Base-by-base conservation (phyloP, 2,113 vertebrate species). In the Chloropsis hardwickii region DNA sequence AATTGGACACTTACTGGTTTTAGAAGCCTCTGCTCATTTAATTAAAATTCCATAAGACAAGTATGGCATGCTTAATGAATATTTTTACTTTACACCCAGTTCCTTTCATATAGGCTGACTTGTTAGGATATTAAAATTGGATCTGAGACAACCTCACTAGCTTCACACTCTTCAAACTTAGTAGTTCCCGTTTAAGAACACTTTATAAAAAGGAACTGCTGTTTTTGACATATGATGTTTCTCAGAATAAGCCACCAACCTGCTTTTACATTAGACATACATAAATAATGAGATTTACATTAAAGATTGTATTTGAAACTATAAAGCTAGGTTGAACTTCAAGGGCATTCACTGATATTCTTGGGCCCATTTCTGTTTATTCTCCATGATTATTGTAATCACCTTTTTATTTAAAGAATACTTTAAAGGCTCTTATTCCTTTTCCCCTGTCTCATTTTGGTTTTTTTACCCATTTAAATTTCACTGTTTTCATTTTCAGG, bases 51-150 rank as follows among this genome's bases (percentile, higher is more conserved):
- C 74, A 31, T 48, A 70, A 70, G 64, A 86, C 6, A 51, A 58
- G 42, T 37, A 70, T 51, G 28, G 58, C 42, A 57, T 78, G 31
- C 44, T 86, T 90, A 94, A 71, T 86, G 56, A 84, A 92, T 40
- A 81, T 66, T 86, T 81, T 16, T 15, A 81, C 74, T 88, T 76
- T 92, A 86, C 48, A 92, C 12, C 5, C 28, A 28, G 28, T 69
- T 73, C 51, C n/a, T 91, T 73, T 74, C 47, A 73, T 11, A 25
- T 48, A 71, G 47, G 24, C 22, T 91, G 73, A 14, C 54, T 88
- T 84, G 48, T 47, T 80, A 73, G 70, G 17, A 21, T 51, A 74
- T 66, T 81, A 73, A 81, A 94, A 84, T 81, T 81, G 86, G 31
- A 80, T 84, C 48, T 78, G 61, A 88, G 61, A 66, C 39, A 78